Evolutionary conservation across 2,888 invertebrate genomes (phyloP), one percentile per base, ranked within the genome.

Genomic region (Hermodice carunculata): DNA sequence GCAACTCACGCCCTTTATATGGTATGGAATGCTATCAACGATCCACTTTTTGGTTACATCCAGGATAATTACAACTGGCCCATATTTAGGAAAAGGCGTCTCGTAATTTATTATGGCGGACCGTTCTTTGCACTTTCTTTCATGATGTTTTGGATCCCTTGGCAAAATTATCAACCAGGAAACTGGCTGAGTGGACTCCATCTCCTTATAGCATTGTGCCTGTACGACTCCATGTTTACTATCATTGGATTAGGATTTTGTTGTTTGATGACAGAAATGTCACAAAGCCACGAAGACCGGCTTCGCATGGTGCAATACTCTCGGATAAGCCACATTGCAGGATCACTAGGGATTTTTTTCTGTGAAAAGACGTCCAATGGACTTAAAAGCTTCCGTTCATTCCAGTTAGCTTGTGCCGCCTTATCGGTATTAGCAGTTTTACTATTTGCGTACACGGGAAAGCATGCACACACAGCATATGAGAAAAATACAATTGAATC

Each of bases 1-100:
- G 40, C 82, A 2, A 78, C 87, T 0, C 70, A 88, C 70, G 73
- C 78, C 0, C 71, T 87, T 6, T 87, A 85, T 67, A 74, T 87
- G 76, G 62, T 87, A 6, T 87, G 87, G 87, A 87, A 87, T 70
- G 85, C 87, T 0, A 68, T 87, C 28, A 88, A 87, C 66, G 87
- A 87, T 64, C 87, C 87, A 0, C 67, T 87, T 42, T 87, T 87
- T 71, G 87, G 87, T 6, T 86, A 86, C 65, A 67, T 79, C 1
- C 83, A 83, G 61, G 84, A 84, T 69, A 80, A 75, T 19, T 71
- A 76, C 28, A 72, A 69, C 11, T 77, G 62, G 32, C 56, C 63
- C 26, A 84, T 85, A 77, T 77, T 87, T 17, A 78, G 77, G 52
- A 82, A 80, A 19, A 78, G 87, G 3, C 74, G 85, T 11, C 78